Base-by-base conservation (phyloP, 2,797 vertebrate genomes). In the Hoplostethus mediterraneus region DNA sequence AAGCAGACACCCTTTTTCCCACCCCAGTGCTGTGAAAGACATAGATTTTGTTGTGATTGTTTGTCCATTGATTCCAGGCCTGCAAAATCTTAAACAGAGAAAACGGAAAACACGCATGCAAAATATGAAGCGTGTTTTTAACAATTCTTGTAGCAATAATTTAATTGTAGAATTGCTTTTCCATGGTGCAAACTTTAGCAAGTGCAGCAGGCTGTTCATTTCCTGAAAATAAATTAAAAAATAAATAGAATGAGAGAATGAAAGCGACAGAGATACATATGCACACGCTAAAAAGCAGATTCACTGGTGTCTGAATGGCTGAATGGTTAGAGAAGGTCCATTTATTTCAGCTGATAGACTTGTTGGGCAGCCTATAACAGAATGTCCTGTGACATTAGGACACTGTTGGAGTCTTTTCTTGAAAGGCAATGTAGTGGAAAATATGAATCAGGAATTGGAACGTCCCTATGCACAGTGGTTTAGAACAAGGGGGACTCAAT, bases 401-500 rank as follows among this genome's bases (percentile, higher is more conserved):
- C 55, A 38, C 44, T 67, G 55, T 21, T 81, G 73, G 49, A 63
- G 64, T 76, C 65, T 77, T 71, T 79, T 52, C 55, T 36, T n/a
- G 42, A 25, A 21, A 54, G 63, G 60, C 81, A 88, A 89, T 84
- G 79, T 76, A n/a, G 76, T 81, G 81, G 77, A 86, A 88, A 89
- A 87, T 81, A 51, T 71, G 79, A 83, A 73, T 59, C 70, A 57
- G 67, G 64, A 70, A 67, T 76, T 40, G 75, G 52, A 86, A 84
- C 38, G 42, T 79, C 72, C 53, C 48, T 68, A 82, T 89, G 79
- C 47, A 51, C 58, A 3, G n/a, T 44, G 85, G 74, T 89, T 94
- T 81, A 67, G 75, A 90, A 85, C 87, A 88, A 84, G 70, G 81
- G 55, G 64, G 81, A 71, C 85, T 86, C 79, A 38, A 75, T 87